phyloP scores from a whole-genome alignment of 1,140 invertebrate genomes.

The Oncopodura yosiiana region DNA sequence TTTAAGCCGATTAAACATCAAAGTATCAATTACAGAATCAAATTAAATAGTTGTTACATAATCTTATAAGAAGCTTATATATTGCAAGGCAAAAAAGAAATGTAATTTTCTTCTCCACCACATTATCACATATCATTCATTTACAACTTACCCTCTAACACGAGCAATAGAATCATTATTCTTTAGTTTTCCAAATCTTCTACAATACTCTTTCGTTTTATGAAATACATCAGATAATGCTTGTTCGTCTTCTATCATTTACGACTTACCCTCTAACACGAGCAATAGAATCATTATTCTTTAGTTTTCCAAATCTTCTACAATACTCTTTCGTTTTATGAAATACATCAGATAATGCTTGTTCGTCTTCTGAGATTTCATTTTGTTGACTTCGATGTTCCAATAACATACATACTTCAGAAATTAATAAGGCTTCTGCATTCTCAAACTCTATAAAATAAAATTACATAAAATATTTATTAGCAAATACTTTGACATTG shows the following conservation, averaged over 20 bases:
- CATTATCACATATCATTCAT: too few relatives aligned
- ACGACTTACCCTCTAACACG: constrained; percentile 70
- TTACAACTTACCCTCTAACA: constrained; percentile 65
- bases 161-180: constrained; percentile 96
- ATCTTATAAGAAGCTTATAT: background rate
- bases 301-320: constrained; percentile 90
- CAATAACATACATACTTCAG: constrained; percentile 95
- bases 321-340: constrained; percentile 96
- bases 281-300: constrained; percentile 95
- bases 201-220: constrained; percentile 93
- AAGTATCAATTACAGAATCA: background rate
- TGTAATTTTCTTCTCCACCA: background rate
- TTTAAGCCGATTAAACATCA: too few relatives aligned
- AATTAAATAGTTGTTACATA: too few relatives aligned
- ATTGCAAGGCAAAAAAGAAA: background rate
- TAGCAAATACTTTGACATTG: background rate
- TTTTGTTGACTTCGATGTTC: constrained; percentile 96
- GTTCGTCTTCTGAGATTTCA: constrained; percentile 95
- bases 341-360: constrained; percentile 96
- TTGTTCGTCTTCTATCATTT: constrained; percentile 96
- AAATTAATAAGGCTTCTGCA: constrained; percentile 93
- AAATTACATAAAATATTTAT: background rate
- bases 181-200: constrained; percentile 92
- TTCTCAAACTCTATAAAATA: constrained; percentile 85
- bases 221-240: constrained; percentile 97